Evolutionary conservation across 2,888 invertebrate species (phyloP), one percentile per base, ranked within the genome.

Genomic region (Bembecia ichneumoniformis): DNA sequence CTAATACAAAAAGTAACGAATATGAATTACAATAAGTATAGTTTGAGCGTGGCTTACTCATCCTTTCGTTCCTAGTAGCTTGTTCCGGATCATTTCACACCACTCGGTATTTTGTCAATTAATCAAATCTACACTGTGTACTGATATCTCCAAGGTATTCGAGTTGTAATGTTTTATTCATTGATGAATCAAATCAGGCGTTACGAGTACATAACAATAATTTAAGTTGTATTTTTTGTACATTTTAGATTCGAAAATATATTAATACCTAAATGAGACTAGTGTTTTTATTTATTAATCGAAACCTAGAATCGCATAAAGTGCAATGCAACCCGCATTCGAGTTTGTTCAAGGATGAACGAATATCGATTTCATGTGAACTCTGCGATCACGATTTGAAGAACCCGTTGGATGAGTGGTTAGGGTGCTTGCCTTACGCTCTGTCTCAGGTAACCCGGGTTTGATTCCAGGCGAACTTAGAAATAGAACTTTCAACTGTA

Each of bases 211-310:
- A 90, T 89, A 89, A 89, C 84, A 87, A 87, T 77, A 77, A 63
- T 82, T 90, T 90, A 90, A 90, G 84, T 90, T 89, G 90, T 90
- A 91, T 91, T 90, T 91, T 91, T 91, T 91, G 91, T 91, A 91
- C 91, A 91, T 90, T 91, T 90, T 90, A 90, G 90, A 90, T 90
- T 90, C 90, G 89, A 90, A 90, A 90, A 90, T 90, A 90, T 90
- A 91, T 90, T 88, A 88, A 88, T 88, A 88, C 87, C 86, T 87
- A 86, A 87, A 87, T 80, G 68, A 71, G 56, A 63, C n/a, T 5
- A 54, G 64, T 69, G 63, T 74, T 80, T 77, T 80, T 54, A 68
- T 73, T 70, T 58, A 28, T 28, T 28, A 28, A 28, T 7, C 20
- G 9, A 28, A 28, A 28, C 28, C 28, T 3, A 28, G 9, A 28